Percentiles rank a stretch among this genome's conserved stretches.
These are phyloP conservation scores for Phyllostomus discolor DNA, from an alignment of 2,113 vertebrate genomes.

Conservation along the genomic window DNA sequence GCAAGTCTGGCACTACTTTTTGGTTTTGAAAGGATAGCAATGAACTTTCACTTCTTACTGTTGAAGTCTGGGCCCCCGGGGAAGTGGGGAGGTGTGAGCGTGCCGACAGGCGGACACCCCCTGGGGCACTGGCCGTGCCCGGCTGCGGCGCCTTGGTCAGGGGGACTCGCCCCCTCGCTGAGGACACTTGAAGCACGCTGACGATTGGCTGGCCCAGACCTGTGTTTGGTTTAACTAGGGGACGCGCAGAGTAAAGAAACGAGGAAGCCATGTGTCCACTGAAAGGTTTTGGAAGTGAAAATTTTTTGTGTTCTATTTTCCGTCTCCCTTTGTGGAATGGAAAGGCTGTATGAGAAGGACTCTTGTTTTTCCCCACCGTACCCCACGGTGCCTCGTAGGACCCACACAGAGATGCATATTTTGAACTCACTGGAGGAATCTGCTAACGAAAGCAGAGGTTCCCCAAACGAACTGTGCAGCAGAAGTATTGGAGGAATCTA, in stretches of 20 bases:
- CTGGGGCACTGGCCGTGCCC: neutral
- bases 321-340: neutral
- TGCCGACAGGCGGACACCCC: neutral
- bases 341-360: neutral
- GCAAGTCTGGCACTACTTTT: neutral
- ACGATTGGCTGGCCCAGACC: neutral
- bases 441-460: neutral
- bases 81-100: neutral
- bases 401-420: neutral
- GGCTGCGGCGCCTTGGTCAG: neutral
- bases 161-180: neutral
- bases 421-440: neutral
- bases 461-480: neutral
- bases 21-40: neutral
- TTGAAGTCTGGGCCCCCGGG: neutral
- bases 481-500: neutral
- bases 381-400: neutral
- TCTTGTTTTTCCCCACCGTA: neutral
- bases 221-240: neutral
- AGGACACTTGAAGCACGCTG: neutral
- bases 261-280: neutral
- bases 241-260: neutral
- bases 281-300: neutral
- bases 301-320: neutral
- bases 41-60: neutral